Conservation (phyloP, 2,113 vertebrate species). For the Arenaria interpres region DNA sequence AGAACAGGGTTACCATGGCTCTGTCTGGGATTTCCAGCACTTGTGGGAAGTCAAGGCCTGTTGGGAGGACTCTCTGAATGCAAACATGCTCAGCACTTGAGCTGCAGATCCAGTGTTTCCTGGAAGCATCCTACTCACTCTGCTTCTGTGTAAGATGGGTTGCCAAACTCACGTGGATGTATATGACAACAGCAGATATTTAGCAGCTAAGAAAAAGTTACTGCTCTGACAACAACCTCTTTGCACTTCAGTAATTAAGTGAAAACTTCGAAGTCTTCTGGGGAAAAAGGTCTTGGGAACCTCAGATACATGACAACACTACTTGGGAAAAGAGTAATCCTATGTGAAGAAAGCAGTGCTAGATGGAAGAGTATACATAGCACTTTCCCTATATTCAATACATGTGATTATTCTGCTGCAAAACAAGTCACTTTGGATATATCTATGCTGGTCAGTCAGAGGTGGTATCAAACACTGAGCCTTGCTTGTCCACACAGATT, state of each 20-base stretch:
- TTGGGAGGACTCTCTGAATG: not conserved
- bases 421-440: not conserved
- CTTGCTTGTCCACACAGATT: not conserved
- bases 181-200: not conserved
- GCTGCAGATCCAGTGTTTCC: not conserved
- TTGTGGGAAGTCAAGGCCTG: not conserved
- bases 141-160: not conserved
- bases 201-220: not conserved
- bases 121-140: not conserved
- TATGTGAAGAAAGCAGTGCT: rapidly evolving
- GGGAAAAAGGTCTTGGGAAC: not conserved
- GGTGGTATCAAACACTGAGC: not conserved
- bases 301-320: not conserved
- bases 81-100: rapidly evolving
- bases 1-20: not conserved
- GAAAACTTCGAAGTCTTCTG: not conserved
- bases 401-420: not conserved
- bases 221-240: not conserved
- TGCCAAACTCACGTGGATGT: not conserved
- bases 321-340: not conserved
- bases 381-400: not conserved
- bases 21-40: not conserved
- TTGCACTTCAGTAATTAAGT: not conserved
- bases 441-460: not conserved
- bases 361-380: not conserved